Evolutionary conservation across 2,888 invertebrate species (phyloP), one percentile per base, ranked within the genome.

Genomic region (Stenchaetothrips biformis): DNA sequence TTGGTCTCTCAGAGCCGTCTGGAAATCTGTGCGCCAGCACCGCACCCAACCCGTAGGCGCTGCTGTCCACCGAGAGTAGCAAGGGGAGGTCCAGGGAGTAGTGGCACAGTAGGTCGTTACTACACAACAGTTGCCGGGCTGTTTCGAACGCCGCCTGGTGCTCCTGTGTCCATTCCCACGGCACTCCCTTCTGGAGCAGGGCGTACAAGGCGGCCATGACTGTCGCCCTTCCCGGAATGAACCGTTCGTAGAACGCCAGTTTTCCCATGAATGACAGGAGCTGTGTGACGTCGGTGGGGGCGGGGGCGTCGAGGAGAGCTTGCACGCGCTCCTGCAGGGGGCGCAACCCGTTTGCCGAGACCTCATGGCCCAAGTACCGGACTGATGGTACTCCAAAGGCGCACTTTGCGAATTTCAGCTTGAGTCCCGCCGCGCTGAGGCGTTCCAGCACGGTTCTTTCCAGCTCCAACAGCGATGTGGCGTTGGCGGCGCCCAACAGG

Each of bases 1-100:
- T 84, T 8, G 86, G 82, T 82, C 81, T 79, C 80, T 85, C 85
- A 48, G 82, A 81, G 13, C 85, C 84, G 82, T 85, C 84, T n/a
- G 81, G 81, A 4, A 62, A 6, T 37, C 81, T 82, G 79, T 85
- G 85, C 48, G 82, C 80, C 77, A 85, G 81, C 9, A 85, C 84
- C 2, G 85, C 83, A 7, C 84, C 84, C n/a, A 85, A 59, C 25
- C 84, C 84, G 77, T 84, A 82, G n/a, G 82, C 78, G 25, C 82
- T 83, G n/a, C 83, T 83, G 74, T 83, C 83, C 78, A 82, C 82
- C 1, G 81, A 49, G 8, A 83, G 78, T 8, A 82, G 81, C 67
- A 84, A 49, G 48, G 48, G 79, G 18, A 77, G 79, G 7, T 37
- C 37, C 13, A 81, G 82, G 77, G 81, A 74, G 53, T 80, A 83